phyloP scores from a whole-genome alignment of 2,797 vertebrate genomes.

The Anabas testudineus region DNA sequence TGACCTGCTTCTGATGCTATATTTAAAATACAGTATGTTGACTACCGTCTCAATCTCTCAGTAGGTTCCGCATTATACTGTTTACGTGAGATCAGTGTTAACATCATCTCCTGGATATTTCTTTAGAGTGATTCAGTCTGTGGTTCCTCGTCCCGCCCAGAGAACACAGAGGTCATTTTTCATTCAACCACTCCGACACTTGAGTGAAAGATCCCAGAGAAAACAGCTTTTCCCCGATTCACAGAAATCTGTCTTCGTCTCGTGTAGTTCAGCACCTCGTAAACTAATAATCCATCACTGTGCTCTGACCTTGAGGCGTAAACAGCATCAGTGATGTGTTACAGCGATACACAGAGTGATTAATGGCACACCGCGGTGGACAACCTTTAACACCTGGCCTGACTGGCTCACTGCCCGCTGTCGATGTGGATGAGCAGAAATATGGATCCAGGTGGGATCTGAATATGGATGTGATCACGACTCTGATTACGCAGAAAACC shows the following conservation, averaged over 20 bases:
- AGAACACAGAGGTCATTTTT: slow-evolving; percentile 47
- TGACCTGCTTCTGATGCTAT: too few species aligned
- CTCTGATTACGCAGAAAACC: slow-evolving; percentile 20
- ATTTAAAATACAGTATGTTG: too few species aligned
- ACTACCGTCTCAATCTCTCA: background rate
- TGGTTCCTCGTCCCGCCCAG: slow-evolving; percentile 37
- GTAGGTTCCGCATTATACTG: too few species aligned
- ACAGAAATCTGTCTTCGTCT: slow-evolving; percentile 72
- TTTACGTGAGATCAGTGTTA: background rate
- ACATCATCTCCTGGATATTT: slow-evolving; percentile 1
- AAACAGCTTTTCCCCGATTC: slow-evolving; percentile 45
- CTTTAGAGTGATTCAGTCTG: slow-evolving; percentile 25
- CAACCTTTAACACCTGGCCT: slow-evolving; percentile 49
- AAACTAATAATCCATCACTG: slow-evolving; percentile 78
- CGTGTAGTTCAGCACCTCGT: slow-evolving; percentile 45
- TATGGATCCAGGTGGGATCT: slow-evolving; percentile 35
- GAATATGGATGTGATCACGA: slow-evolving; percentile 31
- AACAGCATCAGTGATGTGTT: slow-evolving; percentile 63
- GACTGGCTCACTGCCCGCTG: slow-evolving; percentile 3
- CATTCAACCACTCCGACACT: slow-evolving; percentile 49
- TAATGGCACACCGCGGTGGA: slow-evolving; percentile 40
- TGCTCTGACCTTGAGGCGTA: slow-evolving; percentile 73
- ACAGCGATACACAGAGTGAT: slow-evolving; percentile 47
- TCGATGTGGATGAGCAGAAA: slow-evolving; percentile 28
- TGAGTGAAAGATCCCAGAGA: slow-evolving; percentile 31